phyloP scores from a whole-genome alignment of 2,888 invertebrate genomes.

The Tiliacea citrago region DNA sequence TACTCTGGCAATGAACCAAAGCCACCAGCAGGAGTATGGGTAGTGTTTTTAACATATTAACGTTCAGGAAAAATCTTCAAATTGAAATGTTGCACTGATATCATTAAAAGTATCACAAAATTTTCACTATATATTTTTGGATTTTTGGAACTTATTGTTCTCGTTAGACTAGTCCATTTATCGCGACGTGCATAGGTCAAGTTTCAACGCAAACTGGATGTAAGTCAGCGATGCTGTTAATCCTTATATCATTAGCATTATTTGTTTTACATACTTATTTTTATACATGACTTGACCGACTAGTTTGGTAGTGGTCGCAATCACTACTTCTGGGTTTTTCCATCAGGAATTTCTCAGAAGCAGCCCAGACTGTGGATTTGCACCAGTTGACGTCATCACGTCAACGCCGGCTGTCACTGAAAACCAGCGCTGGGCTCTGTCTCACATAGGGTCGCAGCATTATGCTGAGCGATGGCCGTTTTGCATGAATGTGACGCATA shows the following conservation, averaged over 20 bases:
- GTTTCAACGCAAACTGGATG: constrained; percentile 22
- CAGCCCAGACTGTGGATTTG: neutral
- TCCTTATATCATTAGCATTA: neutral
- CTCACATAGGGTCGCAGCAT: too few species aligned
- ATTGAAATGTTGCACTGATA: constrained; percentile 1
- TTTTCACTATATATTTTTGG: neutral
- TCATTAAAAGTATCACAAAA: constrained; percentile 4
- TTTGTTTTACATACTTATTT: neutral
- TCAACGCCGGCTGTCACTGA: too few species aligned
- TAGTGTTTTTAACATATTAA: constrained; percentile 69
- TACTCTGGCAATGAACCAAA: constrained; percentile 64
- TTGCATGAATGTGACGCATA: too few species aligned
- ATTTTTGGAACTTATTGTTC: constrained; percentile 8
- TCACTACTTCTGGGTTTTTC: neutral
- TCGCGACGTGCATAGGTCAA: neutral
- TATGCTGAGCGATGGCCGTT: too few species aligned
- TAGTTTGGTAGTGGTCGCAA: neutral
- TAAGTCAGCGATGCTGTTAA: neutral
- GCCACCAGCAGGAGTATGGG: constrained; percentile 68
- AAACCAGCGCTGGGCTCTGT: too few species aligned
- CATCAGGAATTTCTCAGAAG: neutral
- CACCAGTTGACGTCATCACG: too few species aligned
- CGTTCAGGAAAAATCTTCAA: neutral
- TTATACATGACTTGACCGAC: neutral
- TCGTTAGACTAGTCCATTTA: constrained; percentile 13